phyloP scores from a whole-genome alignment of 2,797 vertebrate genomes.

The Masticophis lateralis region DNA sequence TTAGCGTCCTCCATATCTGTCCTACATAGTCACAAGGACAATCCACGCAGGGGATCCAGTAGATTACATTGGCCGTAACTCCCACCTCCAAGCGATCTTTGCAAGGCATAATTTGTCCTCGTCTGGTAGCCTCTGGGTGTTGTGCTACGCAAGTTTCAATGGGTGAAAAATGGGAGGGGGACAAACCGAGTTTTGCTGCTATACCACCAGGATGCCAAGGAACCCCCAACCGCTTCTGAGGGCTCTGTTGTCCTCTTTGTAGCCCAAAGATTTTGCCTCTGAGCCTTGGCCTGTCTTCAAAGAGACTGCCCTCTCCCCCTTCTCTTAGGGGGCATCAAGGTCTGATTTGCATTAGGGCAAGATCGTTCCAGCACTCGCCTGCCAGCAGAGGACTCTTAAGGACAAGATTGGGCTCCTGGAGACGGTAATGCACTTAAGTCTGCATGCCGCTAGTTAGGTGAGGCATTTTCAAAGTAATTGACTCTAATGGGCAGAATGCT shows the following conservation, averaged over 20 bases:
- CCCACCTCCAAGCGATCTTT: too few species aligned
- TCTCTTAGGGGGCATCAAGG: not conserved
- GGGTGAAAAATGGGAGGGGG: too few species aligned
- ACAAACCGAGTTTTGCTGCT: not conserved
- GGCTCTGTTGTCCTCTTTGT: not conserved
- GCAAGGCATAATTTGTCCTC: too few species aligned
- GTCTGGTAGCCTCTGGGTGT: too few species aligned
- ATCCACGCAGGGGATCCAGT: too few species aligned
- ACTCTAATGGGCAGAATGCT: conserved; percentile 59
- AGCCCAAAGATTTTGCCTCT: conserved; percentile 8
- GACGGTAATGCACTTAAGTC: conserved; percentile 49
- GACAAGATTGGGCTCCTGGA: not conserved
- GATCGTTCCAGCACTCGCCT: not conserved
- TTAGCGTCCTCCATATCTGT: too few species aligned
- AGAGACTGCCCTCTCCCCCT: conserved; percentile 37
- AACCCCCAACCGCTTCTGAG: too few species aligned
- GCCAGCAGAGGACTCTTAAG: not conserved
- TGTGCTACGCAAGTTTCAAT: fast-evolving
- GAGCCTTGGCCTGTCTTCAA: conserved; percentile 22
- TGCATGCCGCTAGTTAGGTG: conserved; percentile 59
- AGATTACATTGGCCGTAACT: too few species aligned
- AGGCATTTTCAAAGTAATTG: conserved; percentile 55
- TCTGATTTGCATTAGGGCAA: conserved; percentile 1
- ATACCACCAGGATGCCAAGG: not conserved
- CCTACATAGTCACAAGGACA: too few species aligned